A percentile compares a stretch with the other conserved stretches of the same genome.
Conservation (phyloP, 2,113 vertebrate species). For the Recurvirostra avosetta region DNA sequence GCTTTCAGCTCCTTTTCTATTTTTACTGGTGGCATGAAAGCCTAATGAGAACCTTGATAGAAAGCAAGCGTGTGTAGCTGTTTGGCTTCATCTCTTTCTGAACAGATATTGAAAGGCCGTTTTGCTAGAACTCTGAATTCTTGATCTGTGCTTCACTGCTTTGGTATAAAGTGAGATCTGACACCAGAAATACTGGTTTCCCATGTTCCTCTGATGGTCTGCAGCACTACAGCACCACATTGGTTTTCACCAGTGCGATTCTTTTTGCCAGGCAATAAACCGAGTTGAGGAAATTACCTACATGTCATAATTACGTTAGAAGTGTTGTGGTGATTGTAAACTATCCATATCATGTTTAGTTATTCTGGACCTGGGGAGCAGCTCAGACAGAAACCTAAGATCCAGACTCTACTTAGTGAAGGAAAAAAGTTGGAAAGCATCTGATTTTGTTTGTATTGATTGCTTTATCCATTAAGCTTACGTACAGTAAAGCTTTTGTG, state of each 20-base stretch:
- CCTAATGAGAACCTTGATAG: neutral
- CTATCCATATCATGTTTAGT: neutral
- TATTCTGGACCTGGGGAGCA: neutral
- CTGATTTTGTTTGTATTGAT: constrained; percentile 44
- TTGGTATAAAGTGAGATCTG: neutral
- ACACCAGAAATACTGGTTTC: neutral
- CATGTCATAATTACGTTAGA: neutral
- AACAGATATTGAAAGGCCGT: neutral
- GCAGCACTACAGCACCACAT: neutral
- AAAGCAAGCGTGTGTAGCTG: neutral
- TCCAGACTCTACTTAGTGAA: neutral
- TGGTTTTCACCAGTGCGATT: neutral
- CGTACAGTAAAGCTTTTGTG: neutral
- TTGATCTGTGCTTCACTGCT: neutral
- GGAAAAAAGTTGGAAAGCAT: neutral
- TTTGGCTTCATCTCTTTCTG: neutral
- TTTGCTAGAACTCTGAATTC: neutral
- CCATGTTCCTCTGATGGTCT: neutral
- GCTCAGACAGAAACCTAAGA: neutral
- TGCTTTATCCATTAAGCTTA: constrained; percentile 31
- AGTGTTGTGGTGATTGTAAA: neutral
- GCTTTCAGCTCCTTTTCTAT: neutral
- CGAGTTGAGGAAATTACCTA: neutral
- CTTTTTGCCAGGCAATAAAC: neutral
- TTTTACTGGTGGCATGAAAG: neutral